Base-by-base conservation (phyloP, 2,888 invertebrate species). In the Dicyrtoma fusca region DNA sequence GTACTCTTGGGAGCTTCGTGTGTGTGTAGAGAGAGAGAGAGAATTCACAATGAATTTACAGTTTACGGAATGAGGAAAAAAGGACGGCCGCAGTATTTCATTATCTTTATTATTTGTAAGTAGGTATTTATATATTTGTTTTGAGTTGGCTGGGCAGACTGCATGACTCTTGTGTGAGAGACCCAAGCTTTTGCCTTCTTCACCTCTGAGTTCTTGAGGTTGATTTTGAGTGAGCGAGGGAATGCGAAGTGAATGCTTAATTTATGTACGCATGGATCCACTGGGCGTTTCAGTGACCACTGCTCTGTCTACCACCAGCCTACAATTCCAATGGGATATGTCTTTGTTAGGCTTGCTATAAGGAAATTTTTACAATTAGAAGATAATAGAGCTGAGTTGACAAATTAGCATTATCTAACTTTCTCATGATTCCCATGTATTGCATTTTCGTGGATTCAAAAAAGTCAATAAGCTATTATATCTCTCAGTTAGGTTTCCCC, bases 391-490 rank as follows among this genome's bases (percentile, higher is more conserved):
- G 17, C 17, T 34, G n/a, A 17, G 61, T 34, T 61, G 61, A 61
- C 61, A 61, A 61, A 61, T 61, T 34, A 61, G 44, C 26, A 42
- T 61, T 61, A 44, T 61, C 61, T 34, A 14, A 61, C 61, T 61
- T 61, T 61, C 61, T 61, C 61, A 34, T 34, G 34, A 34, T 34
- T 34, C 34, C 34, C 34, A 34, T 34, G 8, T 34, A 34, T 34
- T 34, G 34, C 34, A 34, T 34, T 34, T n/a, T 34, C 34, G 8
- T 34, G 34, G 34, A 34, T 34, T 34, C 4, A 34, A 34, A 34
- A 34, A 34, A 34, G 34, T 34, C 34, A 8, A 34, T 34, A 8
- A 34, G 34, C 34, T 34, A 34, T 34, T 34, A 34, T 11, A 49
- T 49, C 19, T 49, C n/a, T 49, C 49, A 34, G 34, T 34, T 34